Conservation (phyloP, 2,797 vertebrate genomes). For the Protosalanx chinensis region DNA sequence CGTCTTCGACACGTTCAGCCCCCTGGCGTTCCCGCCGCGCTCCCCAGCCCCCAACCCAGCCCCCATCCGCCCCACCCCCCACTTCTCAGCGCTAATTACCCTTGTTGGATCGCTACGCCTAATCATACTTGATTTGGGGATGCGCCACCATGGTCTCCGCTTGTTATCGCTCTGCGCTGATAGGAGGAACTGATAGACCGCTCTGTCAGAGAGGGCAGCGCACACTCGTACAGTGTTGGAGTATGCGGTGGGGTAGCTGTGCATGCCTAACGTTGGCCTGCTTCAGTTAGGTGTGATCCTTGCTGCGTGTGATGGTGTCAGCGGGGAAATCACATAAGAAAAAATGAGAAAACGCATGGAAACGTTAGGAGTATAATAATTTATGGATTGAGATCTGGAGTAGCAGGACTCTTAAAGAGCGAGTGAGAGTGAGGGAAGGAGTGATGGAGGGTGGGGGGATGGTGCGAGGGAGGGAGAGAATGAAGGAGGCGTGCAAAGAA, state of each 20-base stretch:
- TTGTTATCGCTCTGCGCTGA: slow-evolving; percentile 66
- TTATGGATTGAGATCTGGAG: slow-evolving; percentile 63
- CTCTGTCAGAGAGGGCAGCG: slow-evolving; percentile 28
- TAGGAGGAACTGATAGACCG: slow-evolving; percentile 65
- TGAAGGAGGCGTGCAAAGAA: slow-evolving; percentile 51
- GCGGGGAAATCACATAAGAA: slow-evolving; percentile 48
- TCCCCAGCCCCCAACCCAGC: slow-evolving; percentile 45
- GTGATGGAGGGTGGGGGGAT: slow-evolving; percentile 16
- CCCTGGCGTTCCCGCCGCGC: slow-evolving; percentile 46
- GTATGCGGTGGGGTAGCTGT: slow-evolving; percentile 42
- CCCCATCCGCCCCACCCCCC: slow-evolving; percentile 58
- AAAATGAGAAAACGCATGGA: slow-evolving; percentile 43
- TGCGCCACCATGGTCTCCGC: slow-evolving; percentile 70
- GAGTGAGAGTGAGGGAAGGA: slow-evolving; percentile 17
- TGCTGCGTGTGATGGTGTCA: slow-evolving; percentile 57
- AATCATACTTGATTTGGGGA: slow-evolving; percentile 77
- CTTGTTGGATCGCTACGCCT: slow-evolving; percentile 70
- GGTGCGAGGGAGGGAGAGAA: slow-evolving; percentile 29
- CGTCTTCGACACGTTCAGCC: slow-evolving; percentile 60
- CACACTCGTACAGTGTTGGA: slow-evolving; percentile 27
- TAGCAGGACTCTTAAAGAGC: slow-evolving; percentile 60
- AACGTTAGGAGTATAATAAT: slow-evolving; percentile 62
- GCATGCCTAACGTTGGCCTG: slow-evolving; percentile 58
- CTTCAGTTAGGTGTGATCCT: slow-evolving; percentile 70
- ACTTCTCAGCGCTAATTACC: slow-evolving; percentile 69